Evolutionary conservation across 1,140 invertebrate genomes (phyloP).

Genomic region (Aradophagus sp.): DNA sequence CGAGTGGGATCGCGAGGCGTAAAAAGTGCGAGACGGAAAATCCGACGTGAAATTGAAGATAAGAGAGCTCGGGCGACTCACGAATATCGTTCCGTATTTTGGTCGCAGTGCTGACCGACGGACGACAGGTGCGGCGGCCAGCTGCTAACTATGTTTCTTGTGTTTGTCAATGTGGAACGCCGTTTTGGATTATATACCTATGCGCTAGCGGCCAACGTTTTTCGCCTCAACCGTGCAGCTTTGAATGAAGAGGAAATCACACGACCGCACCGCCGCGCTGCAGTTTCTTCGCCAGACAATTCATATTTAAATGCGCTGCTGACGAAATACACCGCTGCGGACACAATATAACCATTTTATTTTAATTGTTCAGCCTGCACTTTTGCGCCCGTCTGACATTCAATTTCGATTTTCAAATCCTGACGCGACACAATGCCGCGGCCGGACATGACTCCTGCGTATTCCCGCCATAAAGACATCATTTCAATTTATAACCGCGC

Average conservation of each 20-base stretch:
- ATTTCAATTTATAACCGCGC: constrained; percentile 9
- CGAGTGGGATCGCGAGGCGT: no score
- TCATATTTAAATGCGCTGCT: constrained; percentile 44
- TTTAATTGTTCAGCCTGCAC: constrained; percentile 38
- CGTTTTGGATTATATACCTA: constrained; percentile 43
- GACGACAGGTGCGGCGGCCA: constrained; percentile 59
- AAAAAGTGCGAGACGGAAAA: constrained; percentile 30
- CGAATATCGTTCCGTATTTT: constrained; percentile 65
- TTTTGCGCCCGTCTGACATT: constrained; percentile 23
- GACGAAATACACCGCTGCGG: constrained; percentile 7
- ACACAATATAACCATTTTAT: constrained; percentile 30
- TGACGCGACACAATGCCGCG: constrained; percentile 14
- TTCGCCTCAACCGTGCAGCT: constrained; percentile 15
- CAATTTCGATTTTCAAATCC: constrained; percentile 32
- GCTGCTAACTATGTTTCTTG: constrained; percentile 67
- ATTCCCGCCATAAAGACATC: constrained; percentile 14
- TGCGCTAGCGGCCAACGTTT: constrained; percentile 28
- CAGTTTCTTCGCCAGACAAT: constrained; percentile 36
- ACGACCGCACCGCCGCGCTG: constrained; percentile 17
- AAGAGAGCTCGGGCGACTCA: constrained; percentile 44
- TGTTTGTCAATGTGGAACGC: constrained; percentile 62
- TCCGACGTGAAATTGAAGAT: constrained; percentile 32
- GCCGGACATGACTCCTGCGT: constrained; percentile 11
- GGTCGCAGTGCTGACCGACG: constrained; percentile 60
- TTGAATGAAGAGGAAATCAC: constrained; percentile 35